Evolutionary conservation across 2,888 invertebrate species (phyloP), one percentile per base, ranked within the genome.

Genomic region (Callosobruchus maculatus): DNA sequence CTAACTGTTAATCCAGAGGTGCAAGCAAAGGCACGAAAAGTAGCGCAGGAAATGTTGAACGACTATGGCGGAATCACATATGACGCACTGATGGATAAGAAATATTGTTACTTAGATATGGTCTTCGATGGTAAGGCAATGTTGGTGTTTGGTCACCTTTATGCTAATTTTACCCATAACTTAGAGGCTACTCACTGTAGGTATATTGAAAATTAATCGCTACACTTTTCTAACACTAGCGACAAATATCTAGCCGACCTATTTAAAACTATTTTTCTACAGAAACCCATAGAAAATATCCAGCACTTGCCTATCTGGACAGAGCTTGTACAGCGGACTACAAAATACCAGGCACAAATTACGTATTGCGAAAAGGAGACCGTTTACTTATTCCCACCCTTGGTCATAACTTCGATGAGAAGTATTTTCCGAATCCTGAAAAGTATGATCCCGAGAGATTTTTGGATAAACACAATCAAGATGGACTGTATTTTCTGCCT

Each of bases 21-120:
- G 0, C 91, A 91, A 82, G 86, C 88, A 70, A 88, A 83, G 80
- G 78, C 90, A 82, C 83, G 89, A 71, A 76, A 80, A 0, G 91
- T 91, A 83, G 87, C 91, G 21, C 77, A 79, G 0, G 81, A 85
- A 30, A 87, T 87, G 2, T 31, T 88, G 77, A 80, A 82, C 7
- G 84, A 85, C 72, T 83, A 88, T 22, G 88, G 87, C 0, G 83
- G 83, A 26, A 78, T 90, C 66, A 88, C 85, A 0, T 90, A 90
- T 68, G 90, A 91, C 70, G 83, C 88, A 21, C 81, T 91, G 0
- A 87, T 89, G 76, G 88, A 89, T 75, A 84, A 91, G 84, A 86
- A 83, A 0, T 49, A 49, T 49, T 7, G 13, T 13, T 77, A 77
- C 22, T 68, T 77, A 49, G 71, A 74, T 49, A 74, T 75, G 72